A percentile compares a stretch with the other conserved stretches of the same genome.
These are phyloP conservation scores for Petaurus breviceps DNA, from an alignment of 2,113 vertebrate genomes.

Conservation along the genomic window DNA sequence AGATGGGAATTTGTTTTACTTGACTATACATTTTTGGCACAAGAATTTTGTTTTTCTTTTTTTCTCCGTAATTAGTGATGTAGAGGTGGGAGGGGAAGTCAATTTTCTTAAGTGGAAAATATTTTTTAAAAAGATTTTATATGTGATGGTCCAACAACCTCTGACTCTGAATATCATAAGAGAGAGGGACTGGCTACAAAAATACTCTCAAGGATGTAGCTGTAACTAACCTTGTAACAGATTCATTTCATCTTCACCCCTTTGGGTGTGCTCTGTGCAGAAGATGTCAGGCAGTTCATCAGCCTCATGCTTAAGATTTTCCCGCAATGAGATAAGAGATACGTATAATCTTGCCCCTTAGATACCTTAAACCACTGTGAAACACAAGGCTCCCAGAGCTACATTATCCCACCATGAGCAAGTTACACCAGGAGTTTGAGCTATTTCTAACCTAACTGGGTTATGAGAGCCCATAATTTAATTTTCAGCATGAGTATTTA, in stretches of 20 bases:
- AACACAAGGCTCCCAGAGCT: not conserved
- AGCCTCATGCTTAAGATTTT: not conserved
- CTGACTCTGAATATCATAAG: not conserved
- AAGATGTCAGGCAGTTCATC: not conserved
- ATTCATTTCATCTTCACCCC: not conserved
- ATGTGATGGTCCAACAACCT: not conserved
- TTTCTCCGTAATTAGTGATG: not conserved
- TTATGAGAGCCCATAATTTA: not conserved
- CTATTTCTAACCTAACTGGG: not conserved
- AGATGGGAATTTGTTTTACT: not conserved
- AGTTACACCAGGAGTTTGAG: no score
- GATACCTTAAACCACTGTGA: not conserved
- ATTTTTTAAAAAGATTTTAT: no score
- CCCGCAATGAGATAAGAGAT: not conserved
- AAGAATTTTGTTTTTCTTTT: not conserved
- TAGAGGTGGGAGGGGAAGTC: not conserved
- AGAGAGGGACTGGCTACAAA: not conserved
- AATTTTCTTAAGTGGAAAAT: not conserved
- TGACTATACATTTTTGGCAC: not conserved
- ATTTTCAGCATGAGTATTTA: not conserved
- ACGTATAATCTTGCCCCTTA: not conserved
- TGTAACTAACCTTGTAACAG: not conserved
- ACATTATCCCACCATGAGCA: no score
- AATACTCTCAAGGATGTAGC: not conserved
- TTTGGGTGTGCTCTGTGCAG: not conserved